Percentiles rank a stretch among this genome's conserved stretches.
phyloP scores from a whole-genome alignment of 2,797 vertebrate genomes.

The Melanotaenia nigrans region DNA sequence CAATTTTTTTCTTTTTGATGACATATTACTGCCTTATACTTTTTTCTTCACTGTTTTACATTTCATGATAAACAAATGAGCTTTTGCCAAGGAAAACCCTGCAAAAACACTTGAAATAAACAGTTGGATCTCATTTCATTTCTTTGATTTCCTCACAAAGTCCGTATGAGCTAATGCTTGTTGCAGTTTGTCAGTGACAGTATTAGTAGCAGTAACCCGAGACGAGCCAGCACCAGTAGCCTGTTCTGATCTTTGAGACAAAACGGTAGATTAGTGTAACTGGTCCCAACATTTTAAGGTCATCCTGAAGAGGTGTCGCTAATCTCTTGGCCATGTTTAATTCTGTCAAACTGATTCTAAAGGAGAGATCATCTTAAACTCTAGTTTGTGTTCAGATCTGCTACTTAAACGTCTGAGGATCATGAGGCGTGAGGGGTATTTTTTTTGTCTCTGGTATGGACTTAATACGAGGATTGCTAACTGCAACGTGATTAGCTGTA shows the following conservation, averaged over 20 bases:
- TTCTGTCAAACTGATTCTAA: conserved; percentile 58
- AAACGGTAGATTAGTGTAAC: conserved; percentile 49
- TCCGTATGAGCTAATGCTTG: conserved; percentile 25
- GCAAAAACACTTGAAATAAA: conserved; percentile 17
- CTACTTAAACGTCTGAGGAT: conserved; percentile 46
- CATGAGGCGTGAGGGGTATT: conserved; percentile 57
- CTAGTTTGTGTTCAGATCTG: conserved; percentile 5
- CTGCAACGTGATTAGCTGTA: conserved; percentile 59
- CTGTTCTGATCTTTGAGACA: conserved; percentile 40
- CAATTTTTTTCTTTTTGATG: conserved; percentile 28
- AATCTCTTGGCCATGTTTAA: conserved; percentile 60
- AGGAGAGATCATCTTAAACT: conserved; percentile 17
- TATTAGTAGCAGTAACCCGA: conserved; percentile 45
- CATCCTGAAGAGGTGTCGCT: conserved; percentile 51
- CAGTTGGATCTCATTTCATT: conserved; percentile 1
- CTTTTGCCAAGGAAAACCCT: conserved; percentile 18
- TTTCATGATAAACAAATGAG: conserved; percentile 53
- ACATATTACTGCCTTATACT: conserved; percentile 33
- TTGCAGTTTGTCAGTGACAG: conserved; percentile 26
- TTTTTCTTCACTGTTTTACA: conserved; percentile 20
- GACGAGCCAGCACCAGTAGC: conserved; percentile 33
- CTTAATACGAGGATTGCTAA: conserved; percentile 37
- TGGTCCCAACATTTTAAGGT: conserved; percentile 46
- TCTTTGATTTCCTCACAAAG: conserved; percentile 15
- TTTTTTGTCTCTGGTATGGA: conserved; percentile 59